phyloP scores from a whole-genome alignment of 1,140 invertebrate genomes.

The Aricia agestis region DNA sequence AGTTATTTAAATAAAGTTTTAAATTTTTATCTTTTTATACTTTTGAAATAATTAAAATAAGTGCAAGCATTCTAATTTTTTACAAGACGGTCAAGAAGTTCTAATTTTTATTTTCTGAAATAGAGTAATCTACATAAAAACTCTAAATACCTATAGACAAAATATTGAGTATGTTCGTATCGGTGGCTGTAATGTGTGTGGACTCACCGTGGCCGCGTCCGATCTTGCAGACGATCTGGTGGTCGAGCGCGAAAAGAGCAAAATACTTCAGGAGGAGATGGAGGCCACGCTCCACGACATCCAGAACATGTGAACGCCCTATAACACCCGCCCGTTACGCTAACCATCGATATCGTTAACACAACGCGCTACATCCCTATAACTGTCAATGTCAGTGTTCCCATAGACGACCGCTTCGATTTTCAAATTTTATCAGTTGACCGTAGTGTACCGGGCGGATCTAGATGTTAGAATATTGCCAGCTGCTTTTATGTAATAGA shows the following conservation, averaged over 20 bases:
- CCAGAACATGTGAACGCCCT: slow-evolving; percentile 95
- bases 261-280: slow-evolving; percentile 98
- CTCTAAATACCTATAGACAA: not conserved
- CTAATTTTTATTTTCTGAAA: no score
- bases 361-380: slow-evolving; percentile 21
- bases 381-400: slow-evolving; percentile 22
- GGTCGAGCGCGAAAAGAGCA: slow-evolving; percentile 96
- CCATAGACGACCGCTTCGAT: not conserved
- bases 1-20: no score
- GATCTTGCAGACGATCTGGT: slow-evolving; percentile 94
- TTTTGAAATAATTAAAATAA: not conserved
- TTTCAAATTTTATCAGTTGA: not conserved
- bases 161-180: slow-evolving; percentile 32
- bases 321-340: slow-evolving; percentile 38
- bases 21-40: no score
- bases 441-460: slow-evolving; percentile 49
- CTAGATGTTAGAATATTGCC: slow-evolving; percentile 67
- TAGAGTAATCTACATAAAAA: not conserved
- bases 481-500: slow-evolving; percentile 68
- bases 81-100: no score
- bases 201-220: slow-evolving; percentile 62
- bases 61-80: no score
- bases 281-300: slow-evolving; percentile 99
- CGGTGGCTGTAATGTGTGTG: slow-evolving; percentile 41
- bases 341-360: slow-evolving; percentile 37